Evolutionary conservation across 2,888 invertebrate species (phyloP), one percentile per base, ranked within the genome.

Genomic region (Cerastis leucographa): DNA sequence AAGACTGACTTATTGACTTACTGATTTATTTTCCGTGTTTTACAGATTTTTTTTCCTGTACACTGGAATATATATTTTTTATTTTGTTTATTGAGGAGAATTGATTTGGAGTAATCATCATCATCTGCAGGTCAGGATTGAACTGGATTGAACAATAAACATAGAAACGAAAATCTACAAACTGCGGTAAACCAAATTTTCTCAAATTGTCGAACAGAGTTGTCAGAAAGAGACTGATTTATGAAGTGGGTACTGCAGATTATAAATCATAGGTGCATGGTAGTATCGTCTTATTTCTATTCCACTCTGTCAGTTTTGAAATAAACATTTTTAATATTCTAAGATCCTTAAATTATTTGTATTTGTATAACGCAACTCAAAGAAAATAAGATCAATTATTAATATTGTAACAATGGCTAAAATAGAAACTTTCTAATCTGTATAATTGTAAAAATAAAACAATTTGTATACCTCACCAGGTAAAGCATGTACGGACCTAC

Each of bases 111-210:
- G 35, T 2, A 42, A 22, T 22, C 4, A 2, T 5, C 4, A 25
- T 54, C 0, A 17, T 14, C 14, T 46, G 14, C 46, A 35, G 35
- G 3, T 35, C 35, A 35, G 35, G 3, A 35, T 35, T 29, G 11
- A 46, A 80, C 54, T 22, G 35, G 46, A 59, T 75, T 68, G n/a
- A 71, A 69, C 42, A 68, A 62, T 64, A 71, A 69, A 65, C 65
- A 56, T 46, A 25, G 29, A n/a, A 56, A 40, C 12, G 35, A 78
- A 51, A 71, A 74, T 74, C 62, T 49, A 51, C 35, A 14, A 25
- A 68, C 62, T 25, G 51, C 40, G 29, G 44, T 29, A 2, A 40
- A 46, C 51, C 59, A 59, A 51, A 65, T 70, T 74, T 19, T 76
- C 49, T 62, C n/a, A 64, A 51, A 65, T 65, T 42, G 40, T 71